A percentile compares a stretch with the other conserved stretches of the same genome.
phyloP scores from a whole-genome alignment of 1,140 invertebrate genomes.

The Conopomorpha cramerella region DNA sequence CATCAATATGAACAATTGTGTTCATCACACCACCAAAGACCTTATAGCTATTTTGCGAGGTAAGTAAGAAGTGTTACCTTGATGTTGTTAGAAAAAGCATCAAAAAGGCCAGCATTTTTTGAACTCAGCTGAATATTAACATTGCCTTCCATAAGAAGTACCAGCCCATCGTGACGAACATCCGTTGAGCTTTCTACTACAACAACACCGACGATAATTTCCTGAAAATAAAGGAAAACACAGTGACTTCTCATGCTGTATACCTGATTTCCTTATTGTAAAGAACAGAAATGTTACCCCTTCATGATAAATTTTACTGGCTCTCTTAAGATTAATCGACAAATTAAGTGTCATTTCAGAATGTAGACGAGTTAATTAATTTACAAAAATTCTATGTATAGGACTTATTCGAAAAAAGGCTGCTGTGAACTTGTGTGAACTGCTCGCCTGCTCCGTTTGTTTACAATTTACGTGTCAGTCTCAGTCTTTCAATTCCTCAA shows the following conservation, averaged over 20 bases:
- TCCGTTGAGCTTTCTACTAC: constrained; percentile 79
- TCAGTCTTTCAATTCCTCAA: too few relatives aligned
- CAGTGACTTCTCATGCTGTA: too few relatives aligned
- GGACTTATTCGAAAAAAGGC: too few relatives aligned
- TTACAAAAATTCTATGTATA: too few relatives aligned
- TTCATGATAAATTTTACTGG: constrained; percentile 84
- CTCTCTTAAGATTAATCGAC: constrained; percentile 77
- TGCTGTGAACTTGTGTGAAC: too few relatives aligned
- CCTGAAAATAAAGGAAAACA: constrained; percentile 72
- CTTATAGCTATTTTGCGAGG: constrained; percentile 1
- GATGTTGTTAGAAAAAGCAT: constrained; percentile 87
- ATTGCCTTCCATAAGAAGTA: constrained; percentile 81
- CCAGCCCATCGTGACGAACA: constrained; percentile 89
- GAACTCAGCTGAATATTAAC: constrained; percentile 91
- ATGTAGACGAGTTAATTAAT: too few relatives aligned
- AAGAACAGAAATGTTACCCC: constrained; percentile 67
- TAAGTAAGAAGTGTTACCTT: constrained; percentile 56
- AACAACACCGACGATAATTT: constrained; percentile 79
- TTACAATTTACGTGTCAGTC: too few relatives aligned
- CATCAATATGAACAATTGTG: too few relatives aligned
- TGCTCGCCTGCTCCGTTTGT: too few relatives aligned
- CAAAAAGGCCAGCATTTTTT: constrained; percentile 93
- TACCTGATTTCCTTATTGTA: too few relatives aligned
- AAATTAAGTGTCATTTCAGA: constrained; percentile 73
- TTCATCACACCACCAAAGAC: too few relatives aligned